Base-by-base conservation (phyloP, 2,113 vertebrate genomes). In the Caranx melampygus region DNA sequence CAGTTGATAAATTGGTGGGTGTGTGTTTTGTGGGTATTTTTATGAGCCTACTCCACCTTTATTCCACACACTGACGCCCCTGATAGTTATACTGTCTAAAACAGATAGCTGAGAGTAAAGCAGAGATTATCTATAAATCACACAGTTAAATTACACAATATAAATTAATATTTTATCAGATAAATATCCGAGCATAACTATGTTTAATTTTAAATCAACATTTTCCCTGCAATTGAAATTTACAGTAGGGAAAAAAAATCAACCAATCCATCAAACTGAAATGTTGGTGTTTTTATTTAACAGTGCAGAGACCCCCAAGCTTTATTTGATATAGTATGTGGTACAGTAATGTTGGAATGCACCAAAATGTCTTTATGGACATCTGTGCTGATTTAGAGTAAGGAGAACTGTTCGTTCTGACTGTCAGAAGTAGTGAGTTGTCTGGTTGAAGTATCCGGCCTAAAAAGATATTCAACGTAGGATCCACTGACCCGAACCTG, bases 41-140 rank as follows among this genome's bases (percentile, higher is more conserved):
- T 89, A 89, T 81, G 21, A 74, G 20, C 33, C 13, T 3, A 67
- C 42, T 62, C 72, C 77, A 61, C 80, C 75, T 88, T 79, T 57
- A 63, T 79, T 63, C 34, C 44, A 63, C 61, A 44, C 33, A 15
- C 75, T 69, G 34, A 62, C n/a, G 44, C 3, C 51, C 47, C n/a
- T 49, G 20, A 55, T 54, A 67, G 72, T 79, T 72, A 81, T 72
- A 62, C 1, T 52, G 47, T 20, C 37, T 33, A 64, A 31, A 79
- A 60, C 45, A 73, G 26, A 54, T 1, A 80, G 35, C 49, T 10
- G 34, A 54, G 6, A 69, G 34, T 44, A 71, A 47, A 63, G n/a
- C 11, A 26, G 52, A 55, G 9, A 3, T 1, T 26, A 18, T 37
- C 31, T 58, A n/a, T 60, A 4, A 63, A 65, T 1, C 21, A 3